Conservation (phyloP, 1,140 invertebrate species). For the Drosophila erecta region DNA sequence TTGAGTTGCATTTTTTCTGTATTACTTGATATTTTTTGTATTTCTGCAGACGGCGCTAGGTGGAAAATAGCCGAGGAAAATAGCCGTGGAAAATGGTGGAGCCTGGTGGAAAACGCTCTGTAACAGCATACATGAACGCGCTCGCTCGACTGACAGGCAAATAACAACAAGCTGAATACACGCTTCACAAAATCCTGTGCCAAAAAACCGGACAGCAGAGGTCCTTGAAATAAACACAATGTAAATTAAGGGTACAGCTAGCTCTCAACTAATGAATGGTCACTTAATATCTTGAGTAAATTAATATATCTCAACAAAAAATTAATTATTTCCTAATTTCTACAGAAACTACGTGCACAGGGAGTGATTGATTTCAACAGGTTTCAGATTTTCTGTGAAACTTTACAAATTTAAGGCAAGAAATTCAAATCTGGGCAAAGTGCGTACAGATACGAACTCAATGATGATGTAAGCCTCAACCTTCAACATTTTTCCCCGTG, state of each 20-base stretch:
- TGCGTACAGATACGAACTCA: not conserved
- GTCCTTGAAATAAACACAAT: no score
- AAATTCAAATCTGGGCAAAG: not conserved
- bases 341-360: no score
- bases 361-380: no score
- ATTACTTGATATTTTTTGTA: slow-evolving; percentile 17
- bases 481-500: not conserved
- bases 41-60: slow-evolving; percentile 27
- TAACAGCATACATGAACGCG: slow-evolving; percentile 58
- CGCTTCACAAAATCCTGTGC: slow-evolving; percentile 27
- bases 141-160: slow-evolving; percentile 34
- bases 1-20: slow-evolving; percentile 23
- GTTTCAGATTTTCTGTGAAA: not conserved
- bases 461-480: not conserved
- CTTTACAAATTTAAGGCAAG: not conserved
- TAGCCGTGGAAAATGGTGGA: not conserved
- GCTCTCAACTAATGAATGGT: no score
- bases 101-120: slow-evolving; percentile 14
- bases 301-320: no score
- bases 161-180: slow-evolving; percentile 50
- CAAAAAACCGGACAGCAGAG: not conserved
- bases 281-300: no score
- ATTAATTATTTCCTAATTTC: no score
- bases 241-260: no score
- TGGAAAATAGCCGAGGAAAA: slow-evolving; percentile 5